Percentiles rank a stretch among this genome's conserved stretches.
Conservation (phyloP, 2,888 invertebrate genomes). For the Clostera curtula region DNA sequence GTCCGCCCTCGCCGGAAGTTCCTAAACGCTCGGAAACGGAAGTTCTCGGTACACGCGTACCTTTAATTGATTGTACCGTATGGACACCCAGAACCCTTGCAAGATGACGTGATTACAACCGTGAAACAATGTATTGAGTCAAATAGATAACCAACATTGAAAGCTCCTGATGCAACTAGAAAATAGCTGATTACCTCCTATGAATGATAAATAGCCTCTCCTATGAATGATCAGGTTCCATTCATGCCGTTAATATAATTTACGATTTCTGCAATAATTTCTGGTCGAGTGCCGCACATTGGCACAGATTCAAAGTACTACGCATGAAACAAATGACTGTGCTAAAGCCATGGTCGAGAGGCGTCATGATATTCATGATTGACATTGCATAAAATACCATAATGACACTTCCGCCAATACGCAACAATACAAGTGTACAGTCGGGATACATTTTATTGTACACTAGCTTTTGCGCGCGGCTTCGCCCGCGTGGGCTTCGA, state of each 20-base stretch:
- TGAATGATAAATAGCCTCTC: too few species aligned
- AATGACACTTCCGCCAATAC: constrained; percentile 38
- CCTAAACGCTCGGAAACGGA: constrained; percentile 69
- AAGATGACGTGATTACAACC: constrained; percentile 32
- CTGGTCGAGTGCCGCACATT: constrained; percentile 14
- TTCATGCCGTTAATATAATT: not conserved
- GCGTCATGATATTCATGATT: constrained; percentile 30
- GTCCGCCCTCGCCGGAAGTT: constrained; percentile 56
- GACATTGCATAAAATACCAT: constrained; percentile 46
- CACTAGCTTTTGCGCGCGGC: too few species aligned
- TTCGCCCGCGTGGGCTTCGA: too few species aligned
- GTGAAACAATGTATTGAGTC: constrained; percentile 21
- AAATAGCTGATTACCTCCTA: too few species aligned
- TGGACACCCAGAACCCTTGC: constrained; percentile 45
- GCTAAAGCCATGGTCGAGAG: constrained; percentile 16
- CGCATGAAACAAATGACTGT: constrained; percentile 20
- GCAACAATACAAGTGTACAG: constrained; percentile 35
- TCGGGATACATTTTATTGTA: too few species aligned
- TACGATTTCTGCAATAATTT: constrained; percentile 4
- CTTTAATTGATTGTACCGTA: constrained; percentile 66
- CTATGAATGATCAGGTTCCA: too few species aligned
- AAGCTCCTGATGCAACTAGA: too few species aligned
- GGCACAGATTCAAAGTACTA: constrained; percentile 23
- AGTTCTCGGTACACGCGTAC: constrained; percentile 55
- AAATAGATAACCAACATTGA: too few species aligned